Evolutionary conservation across 2,113 vertebrate species (phyloP).

Genomic region (Spea bombifrons): DNA sequence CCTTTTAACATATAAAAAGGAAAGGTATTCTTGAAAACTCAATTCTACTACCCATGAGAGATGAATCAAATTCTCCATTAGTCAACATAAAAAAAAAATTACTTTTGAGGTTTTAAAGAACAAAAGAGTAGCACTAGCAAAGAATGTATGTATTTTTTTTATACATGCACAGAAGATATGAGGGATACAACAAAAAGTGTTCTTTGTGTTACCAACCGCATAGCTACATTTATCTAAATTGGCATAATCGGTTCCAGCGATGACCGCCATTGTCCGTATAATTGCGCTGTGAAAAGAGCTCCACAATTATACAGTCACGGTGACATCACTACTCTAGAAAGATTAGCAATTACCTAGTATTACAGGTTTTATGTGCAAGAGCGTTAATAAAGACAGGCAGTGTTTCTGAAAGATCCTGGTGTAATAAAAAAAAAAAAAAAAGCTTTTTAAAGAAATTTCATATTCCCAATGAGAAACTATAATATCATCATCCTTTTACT

Average conservation of each 20-base stretch:
- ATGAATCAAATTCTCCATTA: too few relatives aligned
- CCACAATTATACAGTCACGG: slow-evolving; percentile 16
- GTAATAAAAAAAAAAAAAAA: background rate
- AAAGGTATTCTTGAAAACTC: too few relatives aligned
- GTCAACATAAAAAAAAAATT: too few relatives aligned
- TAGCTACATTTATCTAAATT: slow-evolving; percentile 24
- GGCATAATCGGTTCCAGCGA: slow-evolving; percentile 22
- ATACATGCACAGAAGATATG: background rate
- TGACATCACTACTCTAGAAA: slow-evolving; percentile 9
- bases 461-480: too few relatives aligned
- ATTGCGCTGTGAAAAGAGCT: slow-evolving; percentile 23
- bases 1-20: too few relatives aligned
- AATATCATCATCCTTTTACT: too few relatives aligned
- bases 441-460: background rate
- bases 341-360: slow-evolving; percentile 20
- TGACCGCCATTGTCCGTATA: slow-evolving; percentile 27
- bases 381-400: background rate
- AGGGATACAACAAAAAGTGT: background rate
- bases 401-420: background rate
- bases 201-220: slow-evolving; percentile 14
- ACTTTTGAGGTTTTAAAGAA: background rate
- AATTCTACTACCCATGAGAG: too few relatives aligned
- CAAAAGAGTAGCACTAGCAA: slow-evolving; percentile 1
- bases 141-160: background rate
- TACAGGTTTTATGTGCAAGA: background rate